Evolutionary conservation across 2,797 vertebrate genomes (phyloP).

Genomic region (Artibeus jamaicensis): DNA sequence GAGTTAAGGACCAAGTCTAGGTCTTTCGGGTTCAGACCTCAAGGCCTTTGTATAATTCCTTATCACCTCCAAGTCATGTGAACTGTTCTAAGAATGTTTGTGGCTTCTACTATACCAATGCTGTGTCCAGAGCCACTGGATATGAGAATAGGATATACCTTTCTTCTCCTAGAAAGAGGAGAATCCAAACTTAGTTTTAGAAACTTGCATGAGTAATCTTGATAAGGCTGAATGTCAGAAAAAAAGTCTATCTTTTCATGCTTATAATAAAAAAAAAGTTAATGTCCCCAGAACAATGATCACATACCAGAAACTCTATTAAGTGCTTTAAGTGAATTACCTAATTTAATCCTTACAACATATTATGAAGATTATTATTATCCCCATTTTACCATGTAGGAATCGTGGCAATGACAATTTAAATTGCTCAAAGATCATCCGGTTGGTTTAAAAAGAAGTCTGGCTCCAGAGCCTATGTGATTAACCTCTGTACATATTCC

Average conservation of each 20-base stretch:
- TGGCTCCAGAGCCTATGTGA: not conserved
- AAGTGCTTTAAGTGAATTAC: not conserved
- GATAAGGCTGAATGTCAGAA: not conserved
- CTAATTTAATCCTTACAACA: not conserved
- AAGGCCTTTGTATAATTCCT: not conserved
- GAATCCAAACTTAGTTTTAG: not conserved
- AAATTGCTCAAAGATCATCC: not conserved
- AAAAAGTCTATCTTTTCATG: not conserved
- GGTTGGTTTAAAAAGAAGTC: not conserved
- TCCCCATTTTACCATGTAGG: not conserved
- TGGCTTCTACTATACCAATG: not conserved
- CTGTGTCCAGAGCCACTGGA: not conserved
- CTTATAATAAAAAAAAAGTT: not conserved
- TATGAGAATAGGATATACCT: not conserved
- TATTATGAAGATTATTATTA: not conserved
- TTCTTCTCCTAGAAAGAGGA: not conserved
- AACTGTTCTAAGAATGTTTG: not conserved
- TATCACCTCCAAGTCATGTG: not conserved
- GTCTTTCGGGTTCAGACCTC: not conserved
- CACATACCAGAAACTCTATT: not conserved
- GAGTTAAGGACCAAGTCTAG: not conserved
- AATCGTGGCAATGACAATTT: not conserved
- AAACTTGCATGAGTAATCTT: not conserved
- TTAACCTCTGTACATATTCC: not conserved
- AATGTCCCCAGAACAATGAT: not conserved